Percentiles rank a stretch among this genome's conserved stretches.
These are phyloP conservation scores for Cricetomys ansorgei DNA, from an alignment of 2,113 vertebrate species.

Conservation along the genomic window DNA sequence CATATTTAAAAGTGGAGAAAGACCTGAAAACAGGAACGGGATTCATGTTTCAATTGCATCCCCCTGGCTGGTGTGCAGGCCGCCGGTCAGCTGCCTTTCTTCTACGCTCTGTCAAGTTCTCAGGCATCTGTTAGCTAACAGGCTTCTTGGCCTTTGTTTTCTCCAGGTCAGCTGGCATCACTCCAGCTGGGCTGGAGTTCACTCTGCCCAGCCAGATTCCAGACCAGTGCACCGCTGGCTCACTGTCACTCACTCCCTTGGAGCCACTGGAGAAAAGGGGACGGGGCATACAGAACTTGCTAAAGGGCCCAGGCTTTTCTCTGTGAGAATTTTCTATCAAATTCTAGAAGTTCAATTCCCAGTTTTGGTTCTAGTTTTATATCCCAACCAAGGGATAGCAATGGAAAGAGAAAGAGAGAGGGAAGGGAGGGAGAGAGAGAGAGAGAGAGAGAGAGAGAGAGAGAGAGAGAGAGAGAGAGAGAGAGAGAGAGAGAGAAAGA, in stretches of 20 bases:
- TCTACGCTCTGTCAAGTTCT: not conserved
- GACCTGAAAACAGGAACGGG: not conserved
- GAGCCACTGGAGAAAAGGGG: not conserved
- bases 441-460: too few species aligned
- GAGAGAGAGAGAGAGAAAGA: not conserved
- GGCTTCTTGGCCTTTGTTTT: slow-evolving; percentile 38
- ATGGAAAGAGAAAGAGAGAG: not conserved
- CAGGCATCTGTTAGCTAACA: not conserved
- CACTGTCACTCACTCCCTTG: not conserved
- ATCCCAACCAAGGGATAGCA: slow-evolving; percentile 8
- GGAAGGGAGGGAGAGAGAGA: not conserved
- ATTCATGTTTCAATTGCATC: not conserved
- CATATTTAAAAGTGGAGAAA: not conserved
- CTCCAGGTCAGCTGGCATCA: not conserved
- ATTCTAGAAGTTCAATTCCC: slow-evolving; percentile 51
- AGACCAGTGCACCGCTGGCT: accelerated
- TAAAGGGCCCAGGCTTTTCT: not conserved
- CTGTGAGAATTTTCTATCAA: slow-evolving; percentile 42
- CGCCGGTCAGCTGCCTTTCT: not conserved
- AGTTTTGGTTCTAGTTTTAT: slow-evolving; percentile 18
- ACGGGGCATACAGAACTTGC: not conserved
- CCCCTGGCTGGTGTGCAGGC: not conserved
- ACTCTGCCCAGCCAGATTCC: not conserved
- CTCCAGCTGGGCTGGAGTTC: not conserved
- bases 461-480: too few species aligned